phyloP scores from a whole-genome alignment of 2,888 invertebrate genomes.

The Meta bourneti region DNA sequence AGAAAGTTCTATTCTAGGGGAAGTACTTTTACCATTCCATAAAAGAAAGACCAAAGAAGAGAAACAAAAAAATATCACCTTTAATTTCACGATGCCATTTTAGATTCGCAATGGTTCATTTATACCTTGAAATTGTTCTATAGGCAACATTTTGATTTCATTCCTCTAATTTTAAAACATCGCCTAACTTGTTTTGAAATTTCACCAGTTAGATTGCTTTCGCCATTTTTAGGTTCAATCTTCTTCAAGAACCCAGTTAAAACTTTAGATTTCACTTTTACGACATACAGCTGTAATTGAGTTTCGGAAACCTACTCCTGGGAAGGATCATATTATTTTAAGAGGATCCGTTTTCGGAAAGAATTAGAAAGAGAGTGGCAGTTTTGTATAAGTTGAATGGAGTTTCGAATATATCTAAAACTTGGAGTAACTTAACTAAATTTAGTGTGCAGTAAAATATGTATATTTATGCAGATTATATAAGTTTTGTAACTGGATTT shows the following conservation, averaged over 20 bases:
- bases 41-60: too few species aligned
- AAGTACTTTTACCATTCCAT: too few species aligned
- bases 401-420: not conserved
- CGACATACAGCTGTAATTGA: conserved; percentile 2
- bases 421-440: not conserved
- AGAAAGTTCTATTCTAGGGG: too few species aligned
- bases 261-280: conserved; percentile 10
- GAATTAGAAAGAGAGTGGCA: not conserved
- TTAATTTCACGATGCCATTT: too few species aligned
- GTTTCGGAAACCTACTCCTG: conserved; percentile 2
- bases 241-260: conserved; percentile 5
- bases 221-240: not conserved
- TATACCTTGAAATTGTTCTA: too few species aligned
- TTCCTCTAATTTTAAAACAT: not conserved
- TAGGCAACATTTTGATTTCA: not conserved
- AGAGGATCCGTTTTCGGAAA: not conserved
- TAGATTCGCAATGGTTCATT: too few species aligned
- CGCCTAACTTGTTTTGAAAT: not conserved
- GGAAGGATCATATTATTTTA: not conserved
- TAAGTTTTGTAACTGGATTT: not conserved
- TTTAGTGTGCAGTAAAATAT: not conserved
- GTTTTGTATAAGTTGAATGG: not conserved
- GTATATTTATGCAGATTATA: not conserved
- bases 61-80: too few species aligned
- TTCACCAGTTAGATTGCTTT: not conserved